These are phyloP conservation scores for Drosophila arawakana DNA, from an alignment of 1,140 invertebrate genomes.

Conservation along the genomic window DNA sequence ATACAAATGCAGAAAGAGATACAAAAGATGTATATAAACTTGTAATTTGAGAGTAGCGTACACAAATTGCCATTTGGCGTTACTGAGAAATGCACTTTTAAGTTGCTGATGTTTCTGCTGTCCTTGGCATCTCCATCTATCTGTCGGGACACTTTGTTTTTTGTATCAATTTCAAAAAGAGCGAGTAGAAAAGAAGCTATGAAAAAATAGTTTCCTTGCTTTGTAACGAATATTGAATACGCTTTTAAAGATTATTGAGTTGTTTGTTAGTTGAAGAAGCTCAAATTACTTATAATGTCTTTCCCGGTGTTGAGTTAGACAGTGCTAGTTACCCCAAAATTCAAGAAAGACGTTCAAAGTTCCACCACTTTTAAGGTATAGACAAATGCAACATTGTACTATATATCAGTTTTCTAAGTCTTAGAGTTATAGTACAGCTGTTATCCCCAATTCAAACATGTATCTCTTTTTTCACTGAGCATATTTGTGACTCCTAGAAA, in stretches of 20 bases:
- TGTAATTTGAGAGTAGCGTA: conserved; percentile 58
- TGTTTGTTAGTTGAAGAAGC: no score
- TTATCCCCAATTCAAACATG: background rate
- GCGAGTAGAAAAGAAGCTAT: background rate
- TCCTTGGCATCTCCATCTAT: conserved; percentile 61
- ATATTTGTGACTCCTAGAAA: conserved; percentile 43
- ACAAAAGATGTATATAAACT: conserved; percentile 23
- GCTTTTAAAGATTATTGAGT: background rate
- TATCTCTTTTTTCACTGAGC: conserved; percentile 3
- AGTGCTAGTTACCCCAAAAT: no score
- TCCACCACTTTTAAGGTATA: no score
- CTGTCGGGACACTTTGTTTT: conserved; percentile 64
- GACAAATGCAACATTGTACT: no score
- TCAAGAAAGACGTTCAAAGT: no score
- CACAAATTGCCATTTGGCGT: conserved; percentile 78
- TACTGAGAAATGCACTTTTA: conserved; percentile 81
- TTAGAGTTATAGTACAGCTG: no score
- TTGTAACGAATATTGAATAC: conserved; percentile 18
- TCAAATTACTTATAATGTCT: no score
- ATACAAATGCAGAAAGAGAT: conserved; percentile 17
- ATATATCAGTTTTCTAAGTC: no score
- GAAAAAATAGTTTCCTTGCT: background rate
- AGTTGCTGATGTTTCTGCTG: conserved; percentile 46
- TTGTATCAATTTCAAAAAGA: conserved; percentile 39
- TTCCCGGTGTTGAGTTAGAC: no score